Conservation (phyloP, 2,888 invertebrate genomes). For the Polylopha cassiicola region DNA sequence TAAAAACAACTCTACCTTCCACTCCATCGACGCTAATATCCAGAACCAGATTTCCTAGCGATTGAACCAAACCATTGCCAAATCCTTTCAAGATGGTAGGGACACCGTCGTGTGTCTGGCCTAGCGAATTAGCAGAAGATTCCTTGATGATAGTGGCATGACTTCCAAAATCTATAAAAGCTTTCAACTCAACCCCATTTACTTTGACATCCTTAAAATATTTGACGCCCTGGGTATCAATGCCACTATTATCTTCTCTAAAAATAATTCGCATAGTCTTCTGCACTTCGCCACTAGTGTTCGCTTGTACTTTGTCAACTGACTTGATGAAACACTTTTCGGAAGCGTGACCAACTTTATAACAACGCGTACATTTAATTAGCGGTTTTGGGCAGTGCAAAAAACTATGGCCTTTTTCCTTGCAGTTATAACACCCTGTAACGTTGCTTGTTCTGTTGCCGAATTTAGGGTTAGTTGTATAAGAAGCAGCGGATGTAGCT, state of each 20-base stretch:
- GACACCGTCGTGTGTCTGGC: neutral
- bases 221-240: neutral
- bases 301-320: neutral
- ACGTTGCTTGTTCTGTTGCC: neutral
- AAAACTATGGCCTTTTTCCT: constrained; percentile 25
- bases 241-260: neutral
- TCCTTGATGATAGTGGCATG: constrained; percentile 7
- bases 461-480: neutral
- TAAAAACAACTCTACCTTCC: neutral
- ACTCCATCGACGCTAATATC: constrained; percentile 2
- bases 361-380: constrained; percentile 19
- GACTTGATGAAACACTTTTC: constrained; percentile 1
- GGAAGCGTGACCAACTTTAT: constrained; percentile 9
- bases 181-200: constrained; percentile 1
- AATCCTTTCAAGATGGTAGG: constrained; percentile 8
- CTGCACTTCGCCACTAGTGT: neutral
- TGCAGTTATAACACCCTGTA: constrained; percentile 26
- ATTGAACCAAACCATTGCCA: constrained; percentile 3
- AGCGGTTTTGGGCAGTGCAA: constrained; percentile 24
- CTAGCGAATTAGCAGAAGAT: neutral
- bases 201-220: constrained; percentile 3
- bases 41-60: neutral
- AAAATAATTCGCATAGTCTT: constrained; percentile 8
- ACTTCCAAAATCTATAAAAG: constrained; percentile 19
- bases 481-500: neutral